Base-by-base conservation (phyloP, 2,888 invertebrate genomes). In the Caenorhabditis imperialis region DNA sequence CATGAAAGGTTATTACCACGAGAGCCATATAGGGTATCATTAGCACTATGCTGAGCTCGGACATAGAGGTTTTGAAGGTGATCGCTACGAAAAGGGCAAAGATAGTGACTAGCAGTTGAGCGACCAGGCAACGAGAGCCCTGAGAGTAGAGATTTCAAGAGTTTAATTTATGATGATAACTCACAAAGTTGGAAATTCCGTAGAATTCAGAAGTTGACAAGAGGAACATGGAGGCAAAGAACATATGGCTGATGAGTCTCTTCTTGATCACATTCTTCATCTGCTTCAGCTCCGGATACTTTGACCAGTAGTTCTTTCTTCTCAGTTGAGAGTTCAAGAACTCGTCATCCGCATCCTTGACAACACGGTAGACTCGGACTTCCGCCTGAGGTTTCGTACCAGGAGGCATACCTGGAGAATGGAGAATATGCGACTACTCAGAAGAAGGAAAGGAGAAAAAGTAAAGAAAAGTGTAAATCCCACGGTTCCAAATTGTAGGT, bases 181-280 rank as follows among this genome's bases (percentile, higher is more conserved):
- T 44, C 20, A 63, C 63, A 5, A 54, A 47, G 12, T 35, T 2
- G 16, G 50, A 22, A 4, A 40, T 30, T 10, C 25, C 16, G 4
- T 35, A 42, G 25, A 23, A 50, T 12, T 65, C 65, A 7, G 48
- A 40, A 3, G 65, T 23, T 0, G 55, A 22, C 12, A 55, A 42
- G 18, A 65, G 1, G 50, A 65, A 65, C 18, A 55, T 12, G 25
- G 55, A 65, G 1, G 42, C n/a, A 50, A 55, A 55, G 50, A 65
- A 65, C 30, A 65, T 18, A 27, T 50, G 42, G 0, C 33, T 18
- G 2, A 40, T 55, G 12, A 42, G 10, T 8, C 42, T 37, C 65
- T 48, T 35, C 6, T 47, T 55, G 27, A 22, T 18, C 1, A 55
- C 4, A 8, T 5, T 5, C 30, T 27, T 54, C 7, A 63, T 2